Base-by-base conservation (phyloP, 2,113 vertebrate species). In the Capreolus pygargus region DNA sequence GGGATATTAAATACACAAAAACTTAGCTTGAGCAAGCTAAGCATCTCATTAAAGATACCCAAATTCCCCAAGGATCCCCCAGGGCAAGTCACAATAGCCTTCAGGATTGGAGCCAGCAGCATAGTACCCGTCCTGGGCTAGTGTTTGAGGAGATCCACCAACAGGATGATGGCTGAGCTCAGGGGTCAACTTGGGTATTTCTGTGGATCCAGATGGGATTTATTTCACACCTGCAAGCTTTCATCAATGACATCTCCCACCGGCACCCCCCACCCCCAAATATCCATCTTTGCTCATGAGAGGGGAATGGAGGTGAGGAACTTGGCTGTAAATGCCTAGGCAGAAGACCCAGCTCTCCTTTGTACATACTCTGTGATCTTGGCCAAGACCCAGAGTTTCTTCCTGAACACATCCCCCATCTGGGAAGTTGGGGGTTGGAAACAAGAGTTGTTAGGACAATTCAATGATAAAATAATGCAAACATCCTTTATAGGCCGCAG, bases 381-480 rank as follows among this genome's bases (percentile, higher is more conserved):
- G 33, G 33, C 36, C n/a, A 83, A 88, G 87, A 61, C 50, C 52
- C 2, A 2, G 17, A 83, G n/a, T 47, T 60, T 54, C 52, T 55
- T 55, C 43, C 47, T 64, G 67, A 86, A 84, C 43, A 43, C 25
- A 89, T 28, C 7, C 30, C 39, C 79, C 25, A 30, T 76, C 70
- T 85, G n/a, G 36, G 14, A 96, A 88, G 25, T 9, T 78, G 27
- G 43, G 6, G n/a, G n/a, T 67, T 0, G 16, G 7, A 21, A 81
- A 93, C 27, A 82, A 82, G 57, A 28, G 81, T 55, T 83, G 17
- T 86, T 36, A 87, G n/a, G 43, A 21, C 58, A 93, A 74, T 57
- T 64, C 15, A 17, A 50, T 47, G 60, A 58, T 7, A 55, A 36
- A 36, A 83, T 70, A 92, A 52, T 33, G 14, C 43, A 83, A 64